Conservation (phyloP, 2,797 vertebrate genomes). For the Gephyroberyx darwinii region DNA sequence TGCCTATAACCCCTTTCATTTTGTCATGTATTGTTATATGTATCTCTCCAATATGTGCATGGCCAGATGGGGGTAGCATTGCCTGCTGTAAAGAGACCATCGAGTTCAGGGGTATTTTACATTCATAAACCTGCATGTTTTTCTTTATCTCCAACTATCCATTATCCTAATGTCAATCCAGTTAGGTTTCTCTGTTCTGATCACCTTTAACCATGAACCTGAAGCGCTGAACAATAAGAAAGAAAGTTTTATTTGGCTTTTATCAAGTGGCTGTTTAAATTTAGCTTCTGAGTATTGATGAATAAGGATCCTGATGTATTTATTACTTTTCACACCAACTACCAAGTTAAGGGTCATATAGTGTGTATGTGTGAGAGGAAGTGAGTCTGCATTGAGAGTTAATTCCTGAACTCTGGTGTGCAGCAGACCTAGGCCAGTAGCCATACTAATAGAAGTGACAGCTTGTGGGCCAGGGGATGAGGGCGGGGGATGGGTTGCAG, state of each 20-base stretch:
- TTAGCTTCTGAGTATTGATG: neutral
- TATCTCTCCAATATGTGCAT: neutral
- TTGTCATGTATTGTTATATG: too few species aligned
- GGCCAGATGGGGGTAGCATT: conserved; percentile 52
- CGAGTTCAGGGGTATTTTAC: neutral
- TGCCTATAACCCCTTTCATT: neutral
- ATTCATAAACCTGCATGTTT: neutral
- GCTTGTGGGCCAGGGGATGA: conserved; percentile 47
- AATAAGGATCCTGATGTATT: neutral
- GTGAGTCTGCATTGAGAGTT: conserved; percentile 14
- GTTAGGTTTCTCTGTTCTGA: too few species aligned
- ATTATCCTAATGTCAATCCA: too few species aligned
- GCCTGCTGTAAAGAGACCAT: neutral
- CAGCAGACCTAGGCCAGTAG: conserved; percentile 23
- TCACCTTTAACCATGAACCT: neutral
- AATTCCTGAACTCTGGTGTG: conserved; percentile 48
- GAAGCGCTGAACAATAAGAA: neutral
- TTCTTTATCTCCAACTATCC: too few species aligned
- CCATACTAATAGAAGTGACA: conserved; percentile 60
- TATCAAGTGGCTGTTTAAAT: neutral
- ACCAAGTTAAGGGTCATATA: neutral
- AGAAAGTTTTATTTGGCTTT: neutral
- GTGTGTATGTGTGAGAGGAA: neutral
- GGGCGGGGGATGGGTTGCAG: conserved; percentile 34
- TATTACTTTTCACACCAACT: conserved; percentile 2